Evolutionary conservation across 2,797 vertebrate species (phyloP).

Genomic region (Percopsis omiscomaycus): DNA sequence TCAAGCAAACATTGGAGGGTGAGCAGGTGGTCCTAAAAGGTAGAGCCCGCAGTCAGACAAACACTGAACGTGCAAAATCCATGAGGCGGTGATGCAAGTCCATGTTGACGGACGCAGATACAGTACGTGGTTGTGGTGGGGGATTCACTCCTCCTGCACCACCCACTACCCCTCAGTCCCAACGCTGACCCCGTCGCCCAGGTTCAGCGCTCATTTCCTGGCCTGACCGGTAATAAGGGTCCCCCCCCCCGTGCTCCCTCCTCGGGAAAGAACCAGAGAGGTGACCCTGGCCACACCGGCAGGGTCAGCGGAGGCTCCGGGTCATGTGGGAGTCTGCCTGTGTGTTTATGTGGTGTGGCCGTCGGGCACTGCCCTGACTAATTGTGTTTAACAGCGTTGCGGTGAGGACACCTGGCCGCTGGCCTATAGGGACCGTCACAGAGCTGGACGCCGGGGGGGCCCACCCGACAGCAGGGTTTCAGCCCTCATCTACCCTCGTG

Average conservation of each 20-base stretch:
- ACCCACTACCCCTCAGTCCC: constrained; percentile 34
- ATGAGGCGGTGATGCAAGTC: constrained; percentile 23
- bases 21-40: constrained; percentile 52
- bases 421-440: constrained; percentile 23
- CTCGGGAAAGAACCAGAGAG: constrained; percentile 23
- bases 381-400: background rate
- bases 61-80: constrained; percentile 30
- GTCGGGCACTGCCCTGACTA: background rate
- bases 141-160: background rate
- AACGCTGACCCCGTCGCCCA: constrained; percentile 42
- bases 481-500: background rate
- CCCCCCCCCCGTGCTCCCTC: constrained; percentile 74
- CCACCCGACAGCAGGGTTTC: constrained; percentile 16
- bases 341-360: constrained; percentile 10
- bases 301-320: constrained; percentile 55
- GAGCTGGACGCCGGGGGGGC: constrained; percentile 31
- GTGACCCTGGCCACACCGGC: constrained; percentile 57
- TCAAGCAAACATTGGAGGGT: constrained; percentile 63
- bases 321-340: constrained; percentile 7
- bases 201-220: constrained; percentile 92
- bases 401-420: no score
- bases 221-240: constrained; percentile 86
- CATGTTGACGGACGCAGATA: background rate
- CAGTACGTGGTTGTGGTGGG: no score
- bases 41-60: constrained; percentile 15